Percentiles rank a stretch among this genome's conserved stretches.
These are phyloP conservation scores for Dufourea novaeangliae DNA, from an alignment of 1,140 invertebrate genomes.

Conservation along the genomic window DNA sequence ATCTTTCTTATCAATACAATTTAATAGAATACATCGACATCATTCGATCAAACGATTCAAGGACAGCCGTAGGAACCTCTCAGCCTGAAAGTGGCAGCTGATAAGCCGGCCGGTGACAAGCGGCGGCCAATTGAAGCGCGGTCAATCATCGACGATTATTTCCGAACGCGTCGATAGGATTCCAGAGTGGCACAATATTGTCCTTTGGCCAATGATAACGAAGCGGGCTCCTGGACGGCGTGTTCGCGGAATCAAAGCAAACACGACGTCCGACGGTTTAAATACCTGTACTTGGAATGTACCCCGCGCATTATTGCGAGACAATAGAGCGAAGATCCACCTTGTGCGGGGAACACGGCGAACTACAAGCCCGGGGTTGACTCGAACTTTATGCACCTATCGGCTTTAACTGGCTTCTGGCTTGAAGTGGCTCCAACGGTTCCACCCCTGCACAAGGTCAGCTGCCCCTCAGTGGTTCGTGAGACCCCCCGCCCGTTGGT, in stretches of 20 bases:
- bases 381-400: conserved; percentile 51
- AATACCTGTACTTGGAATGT: conserved; percentile 41
- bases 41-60: too few relatives aligned
- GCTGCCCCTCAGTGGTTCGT: neutral
- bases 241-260: conserved; percentile 25
- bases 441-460: conserved; percentile 43
- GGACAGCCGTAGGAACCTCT: neutral
- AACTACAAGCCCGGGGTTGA: conserved; percentile 31
- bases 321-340: conserved; percentile 21
- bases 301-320: conserved; percentile 21
- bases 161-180: neutral
- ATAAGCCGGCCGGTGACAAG: neutral
- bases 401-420: conserved; percentile 51
- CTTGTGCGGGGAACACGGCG: conserved; percentile 4
- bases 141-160: conserved; percentile 30
- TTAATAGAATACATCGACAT: too few relatives aligned
- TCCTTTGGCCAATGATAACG: neutral
- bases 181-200: conserved; percentile 18
- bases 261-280: conserved; percentile 22
- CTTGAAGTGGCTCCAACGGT: conserved; percentile 35
- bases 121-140: neutral
- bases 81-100: neutral
- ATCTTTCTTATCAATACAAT: too few relatives aligned
- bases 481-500: conserved; percentile 10
- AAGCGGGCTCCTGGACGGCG: neutral